Percentiles rank a stretch among this genome's conserved stretches.
phyloP scores from a whole-genome alignment of 2,797 vertebrate species.

The Alca torda region DNA sequence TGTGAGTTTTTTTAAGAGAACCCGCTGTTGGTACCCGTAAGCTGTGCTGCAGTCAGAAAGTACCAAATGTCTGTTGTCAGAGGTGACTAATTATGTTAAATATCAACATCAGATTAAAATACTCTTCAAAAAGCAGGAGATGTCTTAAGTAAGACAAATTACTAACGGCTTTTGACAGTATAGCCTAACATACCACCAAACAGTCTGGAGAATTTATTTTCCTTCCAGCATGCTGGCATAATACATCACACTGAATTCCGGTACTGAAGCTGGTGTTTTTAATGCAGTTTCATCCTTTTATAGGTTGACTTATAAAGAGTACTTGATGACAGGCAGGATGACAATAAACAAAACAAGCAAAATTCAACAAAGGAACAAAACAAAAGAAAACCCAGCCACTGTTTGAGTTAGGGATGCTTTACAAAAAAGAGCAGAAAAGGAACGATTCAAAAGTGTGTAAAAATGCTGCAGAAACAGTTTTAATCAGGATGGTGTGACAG shows the following conservation, averaged over 20 bases:
- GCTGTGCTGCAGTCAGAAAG: not conserved
- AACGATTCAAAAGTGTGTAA: not conserved
- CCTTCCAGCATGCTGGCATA: not conserved
- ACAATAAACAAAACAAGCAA: constrained; percentile 6
- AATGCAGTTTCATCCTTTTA: not conserved
- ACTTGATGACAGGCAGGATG: not conserved
- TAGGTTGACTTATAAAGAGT: constrained; percentile 1
- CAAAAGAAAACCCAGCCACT: not conserved
- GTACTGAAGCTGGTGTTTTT: not conserved
- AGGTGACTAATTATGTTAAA: not conserved
- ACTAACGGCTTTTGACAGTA: not conserved
- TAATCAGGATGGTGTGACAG: not conserved
- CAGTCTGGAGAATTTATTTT: not conserved
- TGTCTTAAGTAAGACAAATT: not conserved
- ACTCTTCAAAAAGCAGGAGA: not conserved
- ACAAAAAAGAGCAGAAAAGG: not conserved
- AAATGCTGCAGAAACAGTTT: not conserved
- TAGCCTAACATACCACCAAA: not conserved
- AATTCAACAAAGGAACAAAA: not conserved
- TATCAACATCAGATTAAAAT: not conserved
- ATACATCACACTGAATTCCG: not conserved
- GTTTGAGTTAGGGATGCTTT: not conserved
- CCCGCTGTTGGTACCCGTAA: rapidly evolving
- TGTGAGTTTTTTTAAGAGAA: not conserved
- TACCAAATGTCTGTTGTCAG: not conserved